A percentile compares a stretch with the other conserved stretches of the same genome.
These are phyloP conservation scores for Pogonus chalceus DNA, from an alignment of 1,140 invertebrate genomes.

Conservation along the genomic window DNA sequence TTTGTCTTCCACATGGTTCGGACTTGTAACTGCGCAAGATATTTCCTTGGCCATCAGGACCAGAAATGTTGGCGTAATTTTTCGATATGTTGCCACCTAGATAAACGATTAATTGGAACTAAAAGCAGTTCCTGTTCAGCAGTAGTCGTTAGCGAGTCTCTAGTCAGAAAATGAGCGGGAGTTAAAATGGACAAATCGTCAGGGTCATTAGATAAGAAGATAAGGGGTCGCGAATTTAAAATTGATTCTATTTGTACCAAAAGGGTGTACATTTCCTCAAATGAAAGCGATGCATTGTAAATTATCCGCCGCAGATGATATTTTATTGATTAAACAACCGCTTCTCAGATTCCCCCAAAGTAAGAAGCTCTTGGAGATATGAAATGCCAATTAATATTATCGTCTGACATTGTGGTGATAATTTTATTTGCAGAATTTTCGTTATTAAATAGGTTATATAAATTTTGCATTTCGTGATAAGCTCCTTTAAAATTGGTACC, in stretches of 20 bases:
- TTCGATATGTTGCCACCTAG: neutral
- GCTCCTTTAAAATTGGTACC: slow-evolving; percentile 22
- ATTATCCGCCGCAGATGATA: slow-evolving; percentile 19
- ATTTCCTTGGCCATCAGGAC: too few species aligned
- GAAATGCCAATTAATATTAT: slow-evolving; percentile 23
- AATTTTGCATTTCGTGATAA: slow-evolving; percentile 10
- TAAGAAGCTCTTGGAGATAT: slow-evolving; percentile 28
- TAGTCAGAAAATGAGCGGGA: neutral
- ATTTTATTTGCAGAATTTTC: neutral
- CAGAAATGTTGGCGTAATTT: neutral
- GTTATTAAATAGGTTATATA: slow-evolving; percentile 3
- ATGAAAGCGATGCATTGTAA: slow-evolving; percentile 22
- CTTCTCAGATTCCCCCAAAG: slow-evolving; percentile 32
- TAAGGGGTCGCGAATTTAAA: slow-evolving; percentile 33
- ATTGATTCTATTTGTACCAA: slow-evolving; percentile 27
- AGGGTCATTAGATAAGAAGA: slow-evolving; percentile 26
- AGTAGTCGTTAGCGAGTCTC: slow-evolving; percentile 27
- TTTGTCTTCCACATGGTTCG: too few species aligned
- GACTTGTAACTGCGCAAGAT: too few species aligned
- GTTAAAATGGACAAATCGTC: slow-evolving; percentile 26
- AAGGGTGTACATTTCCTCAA: slow-evolving; percentile 24
- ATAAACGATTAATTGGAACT: neutral
- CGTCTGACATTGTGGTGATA: neutral
- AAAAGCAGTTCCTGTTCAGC: neutral
- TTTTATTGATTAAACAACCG: slow-evolving; percentile 29